Evolutionary conservation across 2,113 vertebrate species (phyloP).

Genomic region (Jaculus jaculus): DNA sequence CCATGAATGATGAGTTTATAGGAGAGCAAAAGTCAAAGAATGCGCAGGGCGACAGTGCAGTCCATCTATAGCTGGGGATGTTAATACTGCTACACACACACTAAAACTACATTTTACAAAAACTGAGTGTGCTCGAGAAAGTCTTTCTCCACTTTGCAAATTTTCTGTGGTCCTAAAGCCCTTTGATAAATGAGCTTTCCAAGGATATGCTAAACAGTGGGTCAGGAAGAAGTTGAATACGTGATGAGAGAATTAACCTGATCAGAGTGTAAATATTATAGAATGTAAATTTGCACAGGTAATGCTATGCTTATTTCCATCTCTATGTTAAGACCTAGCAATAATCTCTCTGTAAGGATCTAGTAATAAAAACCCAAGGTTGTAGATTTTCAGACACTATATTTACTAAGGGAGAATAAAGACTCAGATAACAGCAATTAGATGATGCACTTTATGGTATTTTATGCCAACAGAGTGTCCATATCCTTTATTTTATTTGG

Average conservation of each 20-base stretch:
- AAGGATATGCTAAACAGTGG: not conserved
- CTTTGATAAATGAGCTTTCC: conserved; percentile 33
- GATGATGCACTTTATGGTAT: not conserved
- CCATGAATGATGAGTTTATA: not conserved
- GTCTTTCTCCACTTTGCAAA: conserved; percentile 12
- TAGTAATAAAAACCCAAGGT: not conserved
- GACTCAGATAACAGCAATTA: not conserved
- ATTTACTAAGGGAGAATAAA: not conserved
- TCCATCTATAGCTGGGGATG: not conserved
- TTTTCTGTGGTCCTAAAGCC: not conserved
- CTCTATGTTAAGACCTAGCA: not conserved
- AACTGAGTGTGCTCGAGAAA: not conserved
- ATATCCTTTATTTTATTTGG: not conserved
- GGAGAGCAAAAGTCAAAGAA: not conserved
- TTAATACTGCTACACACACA: conserved; percentile 12
- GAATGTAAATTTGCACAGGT: not conserved
- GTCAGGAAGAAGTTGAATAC: conserved; percentile 34
- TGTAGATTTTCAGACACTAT: not conserved
- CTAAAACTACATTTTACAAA: conserved; percentile 27
- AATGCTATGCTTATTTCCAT: not conserved
- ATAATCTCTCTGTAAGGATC: not conserved
- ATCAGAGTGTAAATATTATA: conserved; percentile 1
- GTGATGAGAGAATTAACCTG: conserved; percentile 19
- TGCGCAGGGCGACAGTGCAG: not conserved
- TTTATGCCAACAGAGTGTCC: not conserved